Base-by-base conservation (phyloP, 2,888 invertebrate genomes). In the Tuberolachnus salignus region DNA sequence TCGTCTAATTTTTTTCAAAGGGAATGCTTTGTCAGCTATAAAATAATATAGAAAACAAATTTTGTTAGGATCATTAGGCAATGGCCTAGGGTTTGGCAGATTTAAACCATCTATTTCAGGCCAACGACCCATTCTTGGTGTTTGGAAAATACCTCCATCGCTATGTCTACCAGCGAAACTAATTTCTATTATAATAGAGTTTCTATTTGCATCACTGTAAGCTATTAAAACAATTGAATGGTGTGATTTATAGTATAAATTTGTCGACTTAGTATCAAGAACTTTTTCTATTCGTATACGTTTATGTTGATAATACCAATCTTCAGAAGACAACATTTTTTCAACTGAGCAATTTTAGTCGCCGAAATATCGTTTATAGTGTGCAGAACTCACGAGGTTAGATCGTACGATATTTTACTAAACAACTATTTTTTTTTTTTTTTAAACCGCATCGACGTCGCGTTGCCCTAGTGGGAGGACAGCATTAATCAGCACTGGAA, bases 151-250 rank as follows among this genome's bases (percentile, higher is more conserved):
- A 42, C 82, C 83, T 16, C 83, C 83, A 82, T 84, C 83, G 81
- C 82, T 84, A 73, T 84, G 83, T 82, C 84, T 80, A 21, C 83
- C 84, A 69, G 83, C 82, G 81, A 80, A 83, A 61, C 74, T 26
- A 44, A 34, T 63, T 63, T 74, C 66, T 61, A 74, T 66, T 23
- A 63, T 74, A 11, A 34, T 74, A 19, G 66, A 66, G 13, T 63
- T 49, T 46, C 66, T 66, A 51, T 74, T 66, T 0, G 74, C 74
- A 74, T 66, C 74, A 63, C 61, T 49, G 59, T 34, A 42, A 1
- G 69, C 69, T 51, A 69, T 34, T 53, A 69, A 55, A 53, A 53
- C 53, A 69, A 69, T 55, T 55, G 49, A 69, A 55, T 69, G 51
- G 55, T 69, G 49, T 53, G 53, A 13, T 19, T 72, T 72, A 55